A percentile compares a stretch with the other conserved stretches of the same genome.
Evolutionary conservation across 2,113 vertebrate genomes (phyloP).

Genomic region (Notothenia coriiceps): DNA sequence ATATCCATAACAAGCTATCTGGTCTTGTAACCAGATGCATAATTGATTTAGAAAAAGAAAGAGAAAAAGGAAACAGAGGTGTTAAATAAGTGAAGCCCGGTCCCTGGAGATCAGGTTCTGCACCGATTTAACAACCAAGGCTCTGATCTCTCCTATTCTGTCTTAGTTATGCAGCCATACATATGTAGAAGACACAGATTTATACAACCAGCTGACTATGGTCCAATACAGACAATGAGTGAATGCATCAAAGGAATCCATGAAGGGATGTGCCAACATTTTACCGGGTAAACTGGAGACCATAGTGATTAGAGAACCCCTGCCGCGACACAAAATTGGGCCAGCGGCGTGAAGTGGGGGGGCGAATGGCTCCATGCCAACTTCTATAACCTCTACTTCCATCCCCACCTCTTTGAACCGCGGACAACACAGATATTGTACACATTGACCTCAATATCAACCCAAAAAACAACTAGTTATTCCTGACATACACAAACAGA

Average conservation of each 20-base stretch:
- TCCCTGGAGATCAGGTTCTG: background rate
- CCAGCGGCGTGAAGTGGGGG: too few relatives aligned
- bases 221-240: background rate
- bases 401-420: too few relatives aligned
- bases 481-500: too few relatives aligned
- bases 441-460: too few relatives aligned
- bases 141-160: background rate
- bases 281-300: too few relatives aligned
- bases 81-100: background rate
- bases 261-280: background rate
- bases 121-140: background rate
- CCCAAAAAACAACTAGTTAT: too few relatives aligned
- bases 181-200: background rate
- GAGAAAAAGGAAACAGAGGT: background rate
- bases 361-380: too few relatives aligned
- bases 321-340: too few relatives aligned
- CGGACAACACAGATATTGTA: too few relatives aligned
- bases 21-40: slow-evolving; percentile 11
- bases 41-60: background rate
- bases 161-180: background rate
- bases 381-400: too few relatives aligned
- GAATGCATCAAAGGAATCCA: background rate
- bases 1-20: slow-evolving; percentile 31
- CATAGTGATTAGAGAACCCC: too few relatives aligned
- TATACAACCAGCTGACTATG: background rate